These are phyloP conservation scores for Chaetoderma sp. DNA, from an alignment of 2,888 invertebrate species.

Conservation along the genomic window DNA sequence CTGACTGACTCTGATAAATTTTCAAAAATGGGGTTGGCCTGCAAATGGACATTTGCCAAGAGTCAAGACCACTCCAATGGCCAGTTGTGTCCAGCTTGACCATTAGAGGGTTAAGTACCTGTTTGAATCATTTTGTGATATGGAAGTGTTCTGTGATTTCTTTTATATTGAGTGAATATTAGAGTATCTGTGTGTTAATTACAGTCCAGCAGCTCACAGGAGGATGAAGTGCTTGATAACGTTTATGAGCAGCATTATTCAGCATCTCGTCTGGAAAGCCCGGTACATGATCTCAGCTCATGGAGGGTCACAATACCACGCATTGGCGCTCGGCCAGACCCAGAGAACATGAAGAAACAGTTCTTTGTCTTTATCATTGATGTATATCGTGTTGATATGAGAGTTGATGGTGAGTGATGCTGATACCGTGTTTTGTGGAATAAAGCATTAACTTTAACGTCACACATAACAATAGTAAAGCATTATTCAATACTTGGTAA, in stretches of 20 bases:
- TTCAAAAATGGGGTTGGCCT: too few relatives aligned
- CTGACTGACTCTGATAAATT: too few relatives aligned
- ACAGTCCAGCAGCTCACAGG: constrained; percentile 47
- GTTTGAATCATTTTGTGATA: not conserved
- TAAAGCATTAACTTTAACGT: not conserved
- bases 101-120: not conserved
- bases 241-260: constrained; percentile 30
- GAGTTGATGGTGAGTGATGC: constrained; percentile 40
- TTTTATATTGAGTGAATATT: too few relatives aligned
- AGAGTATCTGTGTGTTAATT: too few relatives aligned
- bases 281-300: constrained; percentile 75
- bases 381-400: constrained; percentile 67
- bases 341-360: constrained; percentile 65
- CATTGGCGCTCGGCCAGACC: constrained; percentile 71
- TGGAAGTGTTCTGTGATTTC: not conserved
- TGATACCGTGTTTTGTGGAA: not conserved
- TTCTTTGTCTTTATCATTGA: constrained; percentile 70
- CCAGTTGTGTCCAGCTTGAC: not conserved
- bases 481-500: too few relatives aligned
- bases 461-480: constrained; percentile 4
- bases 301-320: constrained; percentile 78
- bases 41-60: too few relatives aligned
- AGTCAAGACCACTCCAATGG: too few relatives aligned
- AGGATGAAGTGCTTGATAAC: constrained; percentile 41
- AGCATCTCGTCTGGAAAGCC: constrained; percentile 43